phyloP scores from a whole-genome alignment of 2,888 invertebrate genomes.

The Empis stercorea region DNA sequence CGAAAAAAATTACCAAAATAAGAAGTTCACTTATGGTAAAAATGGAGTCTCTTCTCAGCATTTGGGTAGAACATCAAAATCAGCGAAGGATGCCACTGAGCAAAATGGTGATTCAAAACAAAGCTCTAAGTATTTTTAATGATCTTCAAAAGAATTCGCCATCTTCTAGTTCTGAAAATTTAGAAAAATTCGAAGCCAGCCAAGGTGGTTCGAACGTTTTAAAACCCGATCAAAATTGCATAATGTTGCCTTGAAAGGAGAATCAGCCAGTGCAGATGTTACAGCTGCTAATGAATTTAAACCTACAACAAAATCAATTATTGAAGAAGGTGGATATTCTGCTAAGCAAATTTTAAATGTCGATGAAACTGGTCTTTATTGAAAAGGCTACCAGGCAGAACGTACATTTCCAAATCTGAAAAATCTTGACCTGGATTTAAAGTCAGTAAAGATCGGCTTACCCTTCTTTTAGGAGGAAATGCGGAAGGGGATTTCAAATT shows the following conservation, averaged over 20 bases:
- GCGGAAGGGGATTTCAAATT: conserved; percentile 2
- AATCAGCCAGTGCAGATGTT: conserved; percentile 7
- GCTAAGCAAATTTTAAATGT: conserved; percentile 9
- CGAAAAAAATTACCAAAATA: conserved; percentile 7
- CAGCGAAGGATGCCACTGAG: conserved; percentile 8
- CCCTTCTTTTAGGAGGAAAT: conserved; percentile 5
- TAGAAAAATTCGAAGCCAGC: conserved; percentile 2
- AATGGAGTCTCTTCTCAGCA: conserved; percentile 6
- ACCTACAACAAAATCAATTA: conserved; percentile 5
- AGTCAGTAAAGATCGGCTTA: conserved; percentile 3
- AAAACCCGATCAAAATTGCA: conserved; percentile 3
- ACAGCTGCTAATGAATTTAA: conserved; percentile 4
- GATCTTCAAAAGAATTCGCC: conserved; percentile 5
- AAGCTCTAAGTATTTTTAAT: conserved; percentile 6
- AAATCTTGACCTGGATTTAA: conserved; percentile 2
- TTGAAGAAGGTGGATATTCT: conserved; percentile 9
- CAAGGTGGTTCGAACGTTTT: conserved; percentile 6
- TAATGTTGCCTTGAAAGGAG: conserved; percentile 5
- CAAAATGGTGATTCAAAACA: conserved; percentile 9
- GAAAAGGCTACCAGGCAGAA: conserved; percentile 5
- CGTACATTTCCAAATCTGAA: conserved; percentile 6
- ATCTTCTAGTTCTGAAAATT: not conserved
- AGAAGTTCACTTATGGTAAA: conserved; percentile 7
- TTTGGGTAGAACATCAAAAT: conserved; percentile 7
- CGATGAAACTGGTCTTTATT: conserved; percentile 6